Percentiles rank a stretch among this genome's conserved stretches.
Conservation (phyloP, 1,140 invertebrate species). For the Rhizoglyphus robini region DNA sequence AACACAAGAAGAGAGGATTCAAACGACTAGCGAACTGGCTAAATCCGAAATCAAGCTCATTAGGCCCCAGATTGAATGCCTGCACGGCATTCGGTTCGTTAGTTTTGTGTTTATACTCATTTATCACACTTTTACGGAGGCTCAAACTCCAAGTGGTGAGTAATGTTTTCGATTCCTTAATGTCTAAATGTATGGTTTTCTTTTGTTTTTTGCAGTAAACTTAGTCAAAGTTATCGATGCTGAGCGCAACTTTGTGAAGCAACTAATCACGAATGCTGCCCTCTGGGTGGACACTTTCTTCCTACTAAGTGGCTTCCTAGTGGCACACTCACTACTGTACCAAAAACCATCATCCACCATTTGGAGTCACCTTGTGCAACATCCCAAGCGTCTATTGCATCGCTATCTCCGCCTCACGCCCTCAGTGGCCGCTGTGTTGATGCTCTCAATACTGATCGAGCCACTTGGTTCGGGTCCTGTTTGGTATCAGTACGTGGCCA, state of each 20-base stretch:
- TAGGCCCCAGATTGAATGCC: constrained; percentile 10
- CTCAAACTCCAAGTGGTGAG: background rate
- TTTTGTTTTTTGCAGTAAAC: background rate
- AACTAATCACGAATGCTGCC: constrained; percentile 13
- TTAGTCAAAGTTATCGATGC: background rate
- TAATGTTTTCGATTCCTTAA: too few species aligned
- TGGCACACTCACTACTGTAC: background rate
- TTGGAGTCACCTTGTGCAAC: background rate
- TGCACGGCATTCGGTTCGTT: constrained; percentile 9
- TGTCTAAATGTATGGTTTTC: too few species aligned
- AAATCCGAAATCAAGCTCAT: background rate
- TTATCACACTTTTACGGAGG: constrained; percentile 17
- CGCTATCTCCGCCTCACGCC: constrained; percentile 23
- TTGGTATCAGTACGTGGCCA: constrained; percentile 19
- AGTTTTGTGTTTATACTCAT: constrained; percentile 8
- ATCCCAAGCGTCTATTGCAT: background rate
- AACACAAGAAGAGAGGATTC: too few species aligned
- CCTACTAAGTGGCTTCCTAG: constrained; percentile 7
- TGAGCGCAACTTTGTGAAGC: background rate
- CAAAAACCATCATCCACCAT: background rate
- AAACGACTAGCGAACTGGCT: too few species aligned
- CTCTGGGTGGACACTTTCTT: constrained; percentile 19
- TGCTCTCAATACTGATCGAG: constrained; percentile 19
- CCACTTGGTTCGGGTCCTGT: constrained; percentile 22
- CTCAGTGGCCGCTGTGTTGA: constrained; percentile 15